Evolutionary conservation across 2,888 invertebrate species (phyloP), one percentile per base, ranked within the genome.

Genomic region (Rhagonycha fulva): DNA sequence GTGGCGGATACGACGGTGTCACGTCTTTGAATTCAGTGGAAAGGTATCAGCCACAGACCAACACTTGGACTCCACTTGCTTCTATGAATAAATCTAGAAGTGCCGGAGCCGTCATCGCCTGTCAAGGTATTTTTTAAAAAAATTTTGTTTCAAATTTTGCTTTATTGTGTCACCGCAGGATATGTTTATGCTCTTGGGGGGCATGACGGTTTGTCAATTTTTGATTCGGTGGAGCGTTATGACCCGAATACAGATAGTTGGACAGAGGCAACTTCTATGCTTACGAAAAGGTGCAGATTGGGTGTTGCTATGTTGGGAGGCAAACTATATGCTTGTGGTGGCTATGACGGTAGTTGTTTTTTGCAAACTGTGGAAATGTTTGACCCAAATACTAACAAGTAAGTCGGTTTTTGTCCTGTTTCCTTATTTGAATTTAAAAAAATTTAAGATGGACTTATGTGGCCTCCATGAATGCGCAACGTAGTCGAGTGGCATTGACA

Each of bases 121-220:
- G 88, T 80, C 87, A 88, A 82, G 87, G 87, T 84, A 79, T 63
- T 28, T 24, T 11, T 69, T 28, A 4, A 61, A 72, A 75, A 14
- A 19, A 61, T 14, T 71, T 63, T 9, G 23, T 26, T 32, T 63
- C 14, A 30, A 14, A 26, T 61, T 63, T 12, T 68, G 9, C 14
- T 14, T 10, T 19, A n/a, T 72, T 67, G 62, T 69, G 67, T 26
- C 92, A n/a, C 3, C 7, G 7, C 91, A 86, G 94, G 94, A 47
- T 93, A 91, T 83, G 92, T 96, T 72, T 95, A 94, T 86, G 95
- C 94, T 0, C 89, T 96, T 62, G 97, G 96, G 14, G 96, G 96
- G 0, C 96, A 96, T 85, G 96, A 96, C 88, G 96, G 96, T 0
- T 88, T 96, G 14, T 94, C 95, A 7, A 96, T 96, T 82, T 96